phyloP scores from a whole-genome alignment of 2,888 invertebrate species.

The Drosophila phalerata region DNA sequence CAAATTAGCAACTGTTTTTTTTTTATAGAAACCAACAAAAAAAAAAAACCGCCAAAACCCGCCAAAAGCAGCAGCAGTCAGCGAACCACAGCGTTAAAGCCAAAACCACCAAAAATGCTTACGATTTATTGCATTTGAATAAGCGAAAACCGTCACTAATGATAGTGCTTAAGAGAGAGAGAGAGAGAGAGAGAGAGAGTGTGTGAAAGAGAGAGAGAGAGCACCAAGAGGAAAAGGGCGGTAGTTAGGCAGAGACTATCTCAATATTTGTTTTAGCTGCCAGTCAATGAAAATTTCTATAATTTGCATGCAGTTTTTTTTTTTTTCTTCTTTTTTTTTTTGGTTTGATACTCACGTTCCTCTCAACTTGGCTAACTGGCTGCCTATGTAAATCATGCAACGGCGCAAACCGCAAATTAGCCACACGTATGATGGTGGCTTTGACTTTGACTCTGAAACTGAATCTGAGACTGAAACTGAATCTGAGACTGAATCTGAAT shows the following conservation, averaged over 20 bases:
- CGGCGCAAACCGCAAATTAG: slow-evolving; percentile 79
- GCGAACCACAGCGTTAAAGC: slow-evolving; percentile 1
- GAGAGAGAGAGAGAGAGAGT: neutral
- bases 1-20: slow-evolving; percentile 56
- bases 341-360: slow-evolving; percentile 3
- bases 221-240: slow-evolving; percentile 5
- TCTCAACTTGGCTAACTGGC: slow-evolving; percentile 1
- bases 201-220: too few relatives aligned
- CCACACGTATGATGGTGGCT: slow-evolving; percentile 61
- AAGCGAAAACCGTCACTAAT: slow-evolving; percentile 58
- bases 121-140: slow-evolving; percentile 77
- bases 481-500: neutral
- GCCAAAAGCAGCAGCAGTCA: slow-evolving; percentile 4
- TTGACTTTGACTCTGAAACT: neutral
- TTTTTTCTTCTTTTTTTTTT: slow-evolving; percentile 5
- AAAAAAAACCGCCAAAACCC: slow-evolving; percentile 8
- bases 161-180: slow-evolving; percentile 48
- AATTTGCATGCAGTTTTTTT: slow-evolving; percentile 72
- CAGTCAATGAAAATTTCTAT: slow-evolving; percentile 77
- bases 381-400: slow-evolving; percentile 79
- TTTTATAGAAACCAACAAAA: neutral
- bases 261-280: slow-evolving; percentile 74
- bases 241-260: slow-evolving; percentile 41
- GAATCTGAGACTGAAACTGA: neutral
- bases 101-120: slow-evolving; percentile 17